Base-by-base conservation (phyloP, 2,113 vertebrate species). In the Scatophagus argus region DNA sequence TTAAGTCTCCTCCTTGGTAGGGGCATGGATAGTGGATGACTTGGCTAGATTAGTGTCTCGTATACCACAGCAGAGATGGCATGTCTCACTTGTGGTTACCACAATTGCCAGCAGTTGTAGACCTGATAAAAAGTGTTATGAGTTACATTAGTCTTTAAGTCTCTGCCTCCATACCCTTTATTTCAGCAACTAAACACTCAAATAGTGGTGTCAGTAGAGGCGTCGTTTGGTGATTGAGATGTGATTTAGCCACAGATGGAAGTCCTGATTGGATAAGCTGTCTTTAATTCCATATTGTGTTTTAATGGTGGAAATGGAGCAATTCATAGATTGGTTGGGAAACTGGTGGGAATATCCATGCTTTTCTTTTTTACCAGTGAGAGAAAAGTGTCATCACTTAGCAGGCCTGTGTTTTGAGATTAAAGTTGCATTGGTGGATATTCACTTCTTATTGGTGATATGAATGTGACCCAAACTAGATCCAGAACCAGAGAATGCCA, bases 31-130 rank as follows among this genome's bases (percentile, higher is more conserved):
- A 83, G 54, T 58, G 44, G 69, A 70, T 76, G 23, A 31, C 47
- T 43, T 79, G 71, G 39, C 34, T 75, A 68, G 66, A 88, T 88
- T 84, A 77, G 43, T 65, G 54, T 59, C 43, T 69, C 16, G 23
- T 27, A 31, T 27, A 52, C 11, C 46, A 32, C 47, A 41, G 44
- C 34, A 44, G 13, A 52, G 41, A 62, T 65, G 14, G 46, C 12
- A 71, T 55, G 29, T 61, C 13, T 61, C n/a, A 8, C 41, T 14
- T 44, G 52, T 58, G 38, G 21, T 64, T 86, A 41, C 46, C 25
- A 67, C 23, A 21, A 29, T 59, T 55, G 41, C 55, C 25, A 51
- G 58, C 46, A 60, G 19, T 43, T 21, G 39, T 67, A 70, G 27
- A 13, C 43, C 41, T 41, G 11, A n/a, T 9, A 13, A 8, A 65